Base-by-base conservation (phyloP, 2,888 invertebrate genomes). In the Glyphotaelius pellucidus region DNA sequence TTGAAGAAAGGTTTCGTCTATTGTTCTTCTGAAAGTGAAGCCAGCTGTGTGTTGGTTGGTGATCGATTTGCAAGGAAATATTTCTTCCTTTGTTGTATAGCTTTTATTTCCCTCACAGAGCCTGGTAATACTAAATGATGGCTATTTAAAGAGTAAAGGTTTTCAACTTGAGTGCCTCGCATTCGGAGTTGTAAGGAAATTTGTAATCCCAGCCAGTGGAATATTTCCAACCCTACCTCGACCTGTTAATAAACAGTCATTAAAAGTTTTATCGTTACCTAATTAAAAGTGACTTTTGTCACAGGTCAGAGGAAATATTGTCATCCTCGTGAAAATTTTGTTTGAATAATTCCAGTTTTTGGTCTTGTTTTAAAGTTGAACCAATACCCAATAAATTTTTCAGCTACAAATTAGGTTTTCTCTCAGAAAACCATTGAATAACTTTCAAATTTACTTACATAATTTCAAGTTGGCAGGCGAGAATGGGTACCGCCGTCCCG, bases 71-170 rank as follows among this genome's bases (percentile, higher is more conserved):
- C 67, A 32, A 11, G 90, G 5, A 67, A 84, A 84, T 90, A 84
- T 90, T 90, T 67, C 84, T 90, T 84, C 90, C 84, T 84, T 90
- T 90, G 84, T 90, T 90, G 81, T 38, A 31, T 90, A 11, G 90
- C 81, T 81, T 85, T 84, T 38, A 30, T 38, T 52, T 85, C 15
- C 84, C 90, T n/a, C 35, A 2, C 19, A n/a, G 12, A 42, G 52
- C 25, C 25, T 67, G 52, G 11, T 32, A 90, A 67, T 30, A 80
- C 81, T 90, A 90, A n/a, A 32, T 42, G 81, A 90, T 38, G 25
- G 90, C 32, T 90, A 30, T 81, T 81, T 90, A 90, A 90, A 90
- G 80, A 42, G 90, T 47, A 15, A 80, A 42, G 47, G 90, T 47
- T 81, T 90, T 42, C 9, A 32, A 81, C 32, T 38, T 80, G 80